These are phyloP conservation scores for Calephelis nemesis DNA, from an alignment of 1,140 invertebrate genomes.

Conservation along the genomic window DNA sequence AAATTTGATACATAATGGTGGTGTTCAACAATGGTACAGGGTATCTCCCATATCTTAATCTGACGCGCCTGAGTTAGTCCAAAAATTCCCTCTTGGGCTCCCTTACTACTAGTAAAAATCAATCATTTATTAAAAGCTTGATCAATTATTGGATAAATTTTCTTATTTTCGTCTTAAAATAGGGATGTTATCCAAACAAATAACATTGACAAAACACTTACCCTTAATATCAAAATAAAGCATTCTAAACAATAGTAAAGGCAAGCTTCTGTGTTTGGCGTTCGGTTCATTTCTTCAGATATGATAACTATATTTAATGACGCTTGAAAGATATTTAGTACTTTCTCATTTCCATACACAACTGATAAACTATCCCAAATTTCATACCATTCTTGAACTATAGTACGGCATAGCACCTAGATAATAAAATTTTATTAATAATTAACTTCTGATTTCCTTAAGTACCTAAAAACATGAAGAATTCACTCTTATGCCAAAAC, in stretches of 20 bases:
- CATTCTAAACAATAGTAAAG: slow-evolving; percentile 54
- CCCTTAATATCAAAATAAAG: slow-evolving; percentile 49
- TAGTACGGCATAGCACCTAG: slow-evolving; percentile 48
- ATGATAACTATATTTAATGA: slow-evolving; percentile 42
- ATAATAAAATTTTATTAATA: slow-evolving; percentile 22
- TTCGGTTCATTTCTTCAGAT: slow-evolving; percentile 45
- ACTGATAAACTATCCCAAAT: slow-evolving; percentile 53
- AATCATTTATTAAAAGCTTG: too few species aligned
- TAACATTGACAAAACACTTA: slow-evolving; percentile 31
- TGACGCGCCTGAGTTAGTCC: too few species aligned
- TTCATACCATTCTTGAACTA: slow-evolving; percentile 51
- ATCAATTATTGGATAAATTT: too few species aligned
- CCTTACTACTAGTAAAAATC: too few species aligned
- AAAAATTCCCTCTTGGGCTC: too few species aligned
- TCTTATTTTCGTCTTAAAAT: too few species aligned
- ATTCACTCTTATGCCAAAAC: neutral
- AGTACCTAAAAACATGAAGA: too few species aligned
- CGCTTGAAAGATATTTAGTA: slow-evolving; percentile 46
- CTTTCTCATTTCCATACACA: slow-evolving; percentile 32
- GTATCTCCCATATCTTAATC: too few species aligned
- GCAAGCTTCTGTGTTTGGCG: slow-evolving; percentile 44
- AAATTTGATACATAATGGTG: too few species aligned
- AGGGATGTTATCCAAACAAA: too few species aligned
- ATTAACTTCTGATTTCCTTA: neutral
- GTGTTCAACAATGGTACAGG: too few species aligned